These are phyloP conservation scores for Drosophila kuntzei DNA, from an alignment of 2,888 invertebrate species.

Conservation along the genomic window DNA sequence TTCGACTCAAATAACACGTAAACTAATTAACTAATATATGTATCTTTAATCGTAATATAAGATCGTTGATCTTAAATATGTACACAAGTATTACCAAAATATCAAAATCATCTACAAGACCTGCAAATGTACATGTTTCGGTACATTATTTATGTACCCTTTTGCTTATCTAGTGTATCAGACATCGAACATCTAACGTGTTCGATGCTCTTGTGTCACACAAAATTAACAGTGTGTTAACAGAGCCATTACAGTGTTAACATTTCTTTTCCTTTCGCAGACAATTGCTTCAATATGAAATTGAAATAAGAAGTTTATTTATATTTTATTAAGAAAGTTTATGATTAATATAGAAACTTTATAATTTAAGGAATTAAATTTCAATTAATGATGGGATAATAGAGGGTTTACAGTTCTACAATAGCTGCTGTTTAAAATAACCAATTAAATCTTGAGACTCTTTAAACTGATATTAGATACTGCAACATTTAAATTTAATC, in stretches of 20 bases:
- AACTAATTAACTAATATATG: conserved; percentile 6
- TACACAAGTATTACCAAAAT: conserved; percentile 1
- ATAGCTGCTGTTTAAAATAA: not conserved
- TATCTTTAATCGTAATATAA: conserved; percentile 8
- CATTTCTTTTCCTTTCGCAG: not conserved
- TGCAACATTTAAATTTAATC: not conserved
- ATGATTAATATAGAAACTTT: no score
- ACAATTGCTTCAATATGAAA: not conserved
- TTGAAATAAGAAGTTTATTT: not conserved
- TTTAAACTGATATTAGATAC: no score
- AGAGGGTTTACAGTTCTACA: not conserved
- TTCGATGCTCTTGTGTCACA: conserved; percentile 17
- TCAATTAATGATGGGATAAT: not conserved
- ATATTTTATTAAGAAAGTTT: no score
- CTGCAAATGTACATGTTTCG: conserved; percentile 19
- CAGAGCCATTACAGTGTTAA: conserved; percentile 18
- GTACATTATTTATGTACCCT: conserved; percentile 43
- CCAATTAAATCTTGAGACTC: not conserved
- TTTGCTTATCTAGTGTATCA: conserved; percentile 26
- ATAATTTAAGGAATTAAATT: not conserved
- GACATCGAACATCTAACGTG: conserved; percentile 43
- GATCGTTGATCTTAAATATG: conserved; percentile 8
- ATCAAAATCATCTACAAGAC: conserved; percentile 20
- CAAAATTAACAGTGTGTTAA: conserved; percentile 22
- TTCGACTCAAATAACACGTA: not conserved